These are phyloP conservation scores for Ascaphus truei DNA, from an alignment of 2,113 vertebrate genomes.

Conservation along the genomic window DNA sequence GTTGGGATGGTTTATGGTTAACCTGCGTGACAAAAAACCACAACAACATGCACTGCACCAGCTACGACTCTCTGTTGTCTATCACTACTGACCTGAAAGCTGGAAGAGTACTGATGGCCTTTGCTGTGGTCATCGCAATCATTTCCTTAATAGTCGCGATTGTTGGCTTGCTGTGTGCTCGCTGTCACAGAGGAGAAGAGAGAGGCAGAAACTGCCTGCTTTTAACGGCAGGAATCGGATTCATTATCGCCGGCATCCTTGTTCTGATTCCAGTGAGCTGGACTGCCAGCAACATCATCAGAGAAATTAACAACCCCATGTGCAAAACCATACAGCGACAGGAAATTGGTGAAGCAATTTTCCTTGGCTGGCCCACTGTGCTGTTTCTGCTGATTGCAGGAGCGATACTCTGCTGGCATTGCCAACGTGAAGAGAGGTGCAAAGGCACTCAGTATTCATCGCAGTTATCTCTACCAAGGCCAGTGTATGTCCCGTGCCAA, in stretches of 20 bases:
- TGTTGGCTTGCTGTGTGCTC: constrained; percentile 73
- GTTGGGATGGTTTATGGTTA: constrained; percentile 81
- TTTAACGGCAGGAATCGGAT: constrained; percentile 73
- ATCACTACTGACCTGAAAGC: constrained; percentile 72
- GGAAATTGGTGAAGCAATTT: constrained; percentile 88
- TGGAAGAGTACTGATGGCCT: constrained; percentile 72
- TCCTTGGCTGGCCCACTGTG: constrained; percentile 75
- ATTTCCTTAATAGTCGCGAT: constrained; percentile 73
- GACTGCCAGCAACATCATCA: constrained; percentile 75
- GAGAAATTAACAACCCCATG: constrained; percentile 76
- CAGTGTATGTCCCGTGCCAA: neutral
- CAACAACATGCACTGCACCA: constrained; percentile 74
- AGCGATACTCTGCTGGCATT: constrained; percentile 71
- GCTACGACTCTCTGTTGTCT: constrained; percentile 72
- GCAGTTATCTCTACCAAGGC: constrained; percentile 6
- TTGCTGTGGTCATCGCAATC: constrained; percentile 72
- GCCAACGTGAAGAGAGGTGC: constrained; percentile 40
- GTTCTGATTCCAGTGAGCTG: constrained; percentile 81
- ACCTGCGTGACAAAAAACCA: constrained; percentile 72
- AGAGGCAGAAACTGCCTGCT: constrained; percentile 63
- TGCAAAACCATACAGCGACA: constrained; percentile 70
- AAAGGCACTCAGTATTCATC: neutral
- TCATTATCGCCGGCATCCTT: constrained; percentile 73
- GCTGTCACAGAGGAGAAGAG: constrained; percentile 56
- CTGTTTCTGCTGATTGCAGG: constrained; percentile 78